These are phyloP conservation scores for Spizaetus ornatus DNA, from an alignment of 2,113 vertebrate species.

Conservation along the genomic window DNA sequence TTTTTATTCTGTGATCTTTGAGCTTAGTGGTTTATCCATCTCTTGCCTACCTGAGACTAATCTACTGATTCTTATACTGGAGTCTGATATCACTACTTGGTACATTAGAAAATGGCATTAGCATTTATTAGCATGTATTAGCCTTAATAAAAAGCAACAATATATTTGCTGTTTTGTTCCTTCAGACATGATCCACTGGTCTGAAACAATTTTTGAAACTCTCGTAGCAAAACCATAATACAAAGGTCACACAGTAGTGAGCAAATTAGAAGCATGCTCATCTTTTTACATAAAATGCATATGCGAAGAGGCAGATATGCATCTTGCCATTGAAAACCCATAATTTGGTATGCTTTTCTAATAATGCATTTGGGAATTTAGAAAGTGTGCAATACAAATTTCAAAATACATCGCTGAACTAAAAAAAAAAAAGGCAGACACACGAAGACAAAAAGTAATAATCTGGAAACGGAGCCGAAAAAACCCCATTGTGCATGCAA, in stretches of 20 bases:
- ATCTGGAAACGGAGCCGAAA: not conserved
- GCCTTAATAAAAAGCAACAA: constrained; percentile 40
- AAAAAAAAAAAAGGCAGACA: not conserved
- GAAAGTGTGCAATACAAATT: not conserved
- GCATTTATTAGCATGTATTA: constrained; percentile 60
- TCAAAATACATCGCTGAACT: not conserved
- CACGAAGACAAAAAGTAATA: not conserved
- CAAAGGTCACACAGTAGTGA: constrained; percentile 31
- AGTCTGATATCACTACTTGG: not conserved
- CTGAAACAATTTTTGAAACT: constrained; percentile 46
- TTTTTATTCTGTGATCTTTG: not conserved
- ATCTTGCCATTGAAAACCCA: not conserved
- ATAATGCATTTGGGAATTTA: constrained; percentile 6
- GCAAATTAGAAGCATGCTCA: constrained; percentile 41
- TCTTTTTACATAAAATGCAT: constrained; percentile 63
- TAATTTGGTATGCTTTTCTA: constrained; percentile 36
- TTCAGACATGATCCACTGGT: constrained; percentile 31
- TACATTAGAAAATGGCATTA: constrained; percentile 6
- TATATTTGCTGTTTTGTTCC: constrained; percentile 31
- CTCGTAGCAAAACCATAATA: not conserved
- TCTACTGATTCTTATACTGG: not conserved
- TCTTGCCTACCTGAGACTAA: not conserved
- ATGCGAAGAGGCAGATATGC: constrained; percentile 13
- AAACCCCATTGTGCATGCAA: not conserved
- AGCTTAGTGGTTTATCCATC: not conserved